Evolutionary conservation across 1,140 invertebrate genomes (phyloP), one percentile per base, ranked within the genome.

Genomic region (Tetragonula clypearis): DNA sequence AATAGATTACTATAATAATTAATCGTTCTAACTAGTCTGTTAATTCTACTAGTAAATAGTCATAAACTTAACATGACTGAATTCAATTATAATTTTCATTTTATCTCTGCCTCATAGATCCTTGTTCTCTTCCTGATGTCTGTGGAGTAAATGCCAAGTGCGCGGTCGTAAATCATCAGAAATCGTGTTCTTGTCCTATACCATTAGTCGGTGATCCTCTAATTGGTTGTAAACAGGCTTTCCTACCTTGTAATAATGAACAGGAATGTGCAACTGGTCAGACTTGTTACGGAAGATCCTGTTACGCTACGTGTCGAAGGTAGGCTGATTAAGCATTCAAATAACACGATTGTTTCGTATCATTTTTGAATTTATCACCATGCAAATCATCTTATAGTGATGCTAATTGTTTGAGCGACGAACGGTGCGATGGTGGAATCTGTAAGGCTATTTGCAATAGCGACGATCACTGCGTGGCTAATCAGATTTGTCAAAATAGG

Each of bases 401-500:
- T 90, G 95, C 95, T 79, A 96, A 97, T 90, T 99, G 98, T 92
- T 93, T 98, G 79, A 96, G 97, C 30, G 97, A 98, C 92, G 98
- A 98, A 94, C 96, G 97, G 85, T 98, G 98, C 93, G 96, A 98
- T 73, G 95, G 96, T 62, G 97, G 97, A 60, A 95, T 97, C 30
- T 98, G 98, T 90, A 97, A 97, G 93, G 95, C 96, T 8, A 96
- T 98, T 30, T 98, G 98, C 90, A 98, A 98, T 92, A 98, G 96
- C 78, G 98, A 99, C 92, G 95, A 96, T 62, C 96, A 97, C 78
- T 99, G 98, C 92, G 96, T 96, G 58, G 92, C 96, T 0, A 97
- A 97, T 89, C 97, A 98, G 93, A 98, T 98, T 89, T 99, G 98
- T 92, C 96, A 97, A 92, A 98, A 97, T 88, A 96, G 98, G 86